A percentile compares a stretch with the other conserved stretches of the same genome.
These are phyloP conservation scores for Eurosta solidaginis DNA, from an alignment of 1,140 invertebrate genomes.

Conservation along the genomic window DNA sequence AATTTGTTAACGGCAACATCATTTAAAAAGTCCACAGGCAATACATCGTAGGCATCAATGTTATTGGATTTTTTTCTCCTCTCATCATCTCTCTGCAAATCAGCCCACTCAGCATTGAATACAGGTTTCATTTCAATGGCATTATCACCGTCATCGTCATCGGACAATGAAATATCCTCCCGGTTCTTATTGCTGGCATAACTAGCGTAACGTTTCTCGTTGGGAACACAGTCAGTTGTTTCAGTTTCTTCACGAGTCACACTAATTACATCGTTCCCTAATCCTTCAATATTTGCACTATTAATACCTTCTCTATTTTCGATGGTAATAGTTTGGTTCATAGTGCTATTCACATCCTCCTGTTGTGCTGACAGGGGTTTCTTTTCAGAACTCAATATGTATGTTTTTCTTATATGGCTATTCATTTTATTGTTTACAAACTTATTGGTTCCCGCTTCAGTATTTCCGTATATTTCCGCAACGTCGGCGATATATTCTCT, in stretches of 20 bases:
- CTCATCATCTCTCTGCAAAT: slow-evolving; percentile 26
- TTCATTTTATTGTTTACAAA: slow-evolving; percentile 18
- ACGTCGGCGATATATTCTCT: slow-evolving; percentile 28
- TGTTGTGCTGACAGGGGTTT: background rate
- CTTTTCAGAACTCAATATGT: background rate
- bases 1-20: slow-evolving; percentile 59
- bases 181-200: slow-evolving; percentile 30
- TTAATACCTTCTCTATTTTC: slow-evolving; percentile 35
- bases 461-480: slow-evolving; percentile 33
- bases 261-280: background rate
- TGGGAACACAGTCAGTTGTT: slow-evolving; percentile 7
- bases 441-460: slow-evolving; percentile 36
- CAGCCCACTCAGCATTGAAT: slow-evolving; percentile 51
- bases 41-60: slow-evolving; percentile 48
- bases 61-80: slow-evolving; percentile 46
- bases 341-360: background rate
- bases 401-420: background rate
- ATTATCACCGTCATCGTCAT: slow-evolving; percentile 44
- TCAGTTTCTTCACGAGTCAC: slow-evolving; percentile 11
- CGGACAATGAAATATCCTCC: slow-evolving; percentile 46
- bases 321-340: slow-evolving; percentile 21
- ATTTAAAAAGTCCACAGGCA: slow-evolving; percentile 55
- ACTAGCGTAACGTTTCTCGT: slow-evolving; percentile 17
- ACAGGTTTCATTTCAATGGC: slow-evolving; percentile 46
- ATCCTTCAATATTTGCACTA: slow-evolving; percentile 29